Evolutionary conservation across 2,113 vertebrate genomes (phyloP).

Genomic region (Sorex araneus): DNA sequence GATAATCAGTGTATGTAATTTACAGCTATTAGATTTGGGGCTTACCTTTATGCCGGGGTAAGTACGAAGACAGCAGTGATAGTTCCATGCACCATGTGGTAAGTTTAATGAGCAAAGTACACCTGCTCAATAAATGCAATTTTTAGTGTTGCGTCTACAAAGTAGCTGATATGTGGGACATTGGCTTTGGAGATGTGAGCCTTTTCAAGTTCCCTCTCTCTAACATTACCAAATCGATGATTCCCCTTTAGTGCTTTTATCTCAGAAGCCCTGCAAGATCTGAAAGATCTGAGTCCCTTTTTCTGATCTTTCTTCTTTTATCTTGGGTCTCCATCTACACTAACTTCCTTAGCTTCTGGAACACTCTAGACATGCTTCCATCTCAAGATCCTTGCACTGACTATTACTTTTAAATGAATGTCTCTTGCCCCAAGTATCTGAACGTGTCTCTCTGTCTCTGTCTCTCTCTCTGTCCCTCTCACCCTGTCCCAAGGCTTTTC

Average conservation of each 20-base stretch:
- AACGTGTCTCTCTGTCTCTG: not conserved
- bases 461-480: not conserved
- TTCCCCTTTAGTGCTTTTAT: too few relatives aligned
- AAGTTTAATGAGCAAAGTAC: not conserved
- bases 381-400: not conserved
- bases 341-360: not conserved
- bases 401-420: too few relatives aligned
- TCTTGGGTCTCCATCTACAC: not conserved
- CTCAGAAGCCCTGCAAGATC: not conserved
- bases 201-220: too few relatives aligned
- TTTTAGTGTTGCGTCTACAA: too few relatives aligned
- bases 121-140: too few relatives aligned
- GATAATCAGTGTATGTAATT: not conserved
- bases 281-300: not conserved
- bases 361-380: not conserved
- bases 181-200: too few relatives aligned
- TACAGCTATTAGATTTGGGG: not conserved
- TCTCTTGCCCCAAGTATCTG: too few relatives aligned
- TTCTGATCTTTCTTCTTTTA: not conserved
- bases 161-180: too few relatives aligned
- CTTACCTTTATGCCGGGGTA: not conserved
- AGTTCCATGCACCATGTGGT: not conserved
- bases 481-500: not conserved
- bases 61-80: not conserved
- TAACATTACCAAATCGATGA: too few relatives aligned